Conservation (phyloP, 2,113 vertebrate species). For the Pteropus alecto region DNA sequence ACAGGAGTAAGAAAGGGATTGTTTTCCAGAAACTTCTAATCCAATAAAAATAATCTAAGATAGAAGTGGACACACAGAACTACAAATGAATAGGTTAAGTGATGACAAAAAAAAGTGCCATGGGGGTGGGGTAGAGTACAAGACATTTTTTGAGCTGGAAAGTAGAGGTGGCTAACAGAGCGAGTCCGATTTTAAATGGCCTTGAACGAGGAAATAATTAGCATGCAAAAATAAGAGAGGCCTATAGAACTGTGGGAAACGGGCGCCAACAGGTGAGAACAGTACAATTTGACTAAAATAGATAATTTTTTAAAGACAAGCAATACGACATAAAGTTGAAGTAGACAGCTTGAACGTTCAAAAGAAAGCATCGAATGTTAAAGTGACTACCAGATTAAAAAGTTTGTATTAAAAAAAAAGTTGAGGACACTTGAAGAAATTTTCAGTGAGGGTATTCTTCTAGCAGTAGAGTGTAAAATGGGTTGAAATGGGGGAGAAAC, state of each 20-base stretch:
- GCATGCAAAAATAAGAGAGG: neutral
- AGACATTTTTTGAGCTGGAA: neutral
- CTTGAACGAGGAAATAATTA: neutral
- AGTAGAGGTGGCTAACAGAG: neutral
- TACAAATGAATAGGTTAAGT: neutral
- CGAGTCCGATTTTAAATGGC: neutral
- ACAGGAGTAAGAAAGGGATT: neutral
- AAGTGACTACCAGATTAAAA: neutral
- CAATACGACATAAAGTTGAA: neutral
- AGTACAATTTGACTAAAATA: too few species aligned
- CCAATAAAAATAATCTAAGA: neutral
- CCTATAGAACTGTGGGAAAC: rapidly evolving
- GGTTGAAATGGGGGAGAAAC: neutral
- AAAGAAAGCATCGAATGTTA: neutral
- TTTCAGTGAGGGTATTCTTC: neutral
- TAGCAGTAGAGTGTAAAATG: neutral
- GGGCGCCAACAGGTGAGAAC: rapidly evolving
- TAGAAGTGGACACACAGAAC: neutral
- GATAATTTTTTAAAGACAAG: neutral
- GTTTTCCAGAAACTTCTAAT: neutral
- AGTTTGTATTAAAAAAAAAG: neutral
- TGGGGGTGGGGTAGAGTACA: rapidly evolving
- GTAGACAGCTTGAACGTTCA: neutral
- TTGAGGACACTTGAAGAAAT: neutral
- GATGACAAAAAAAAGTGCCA: rapidly evolving